Evolutionary conservation across 2,113 vertebrate genomes (phyloP).

Genomic region (Oostethus manadensis): DNA sequence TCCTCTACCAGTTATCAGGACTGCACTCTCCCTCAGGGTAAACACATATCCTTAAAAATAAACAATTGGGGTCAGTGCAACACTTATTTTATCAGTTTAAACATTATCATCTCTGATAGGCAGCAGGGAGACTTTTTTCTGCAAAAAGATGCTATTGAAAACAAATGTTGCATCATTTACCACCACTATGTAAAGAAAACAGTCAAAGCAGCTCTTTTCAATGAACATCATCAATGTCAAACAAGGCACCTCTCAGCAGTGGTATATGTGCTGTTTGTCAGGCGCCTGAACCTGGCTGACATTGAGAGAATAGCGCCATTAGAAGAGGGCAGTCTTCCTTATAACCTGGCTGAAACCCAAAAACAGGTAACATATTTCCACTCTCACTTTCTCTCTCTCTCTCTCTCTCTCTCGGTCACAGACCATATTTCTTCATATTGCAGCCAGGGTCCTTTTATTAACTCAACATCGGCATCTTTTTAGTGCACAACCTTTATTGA

Average conservation of each 20-base stretch:
- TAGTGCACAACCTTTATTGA: no score
- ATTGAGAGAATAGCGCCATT: conserved; percentile 94
- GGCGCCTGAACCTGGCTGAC: conserved; percentile 88
- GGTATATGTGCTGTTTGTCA: conserved; percentile 35
- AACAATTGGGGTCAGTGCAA: neutral
- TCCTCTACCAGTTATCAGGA: conserved; percentile 89
- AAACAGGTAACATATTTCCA: conserved; percentile 76
- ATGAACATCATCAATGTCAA: neutral
- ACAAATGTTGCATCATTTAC: neutral
- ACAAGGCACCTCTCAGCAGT: neutral
- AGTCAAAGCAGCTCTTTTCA: neutral
- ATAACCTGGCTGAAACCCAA: conserved; percentile 88
- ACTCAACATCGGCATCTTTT: no score
- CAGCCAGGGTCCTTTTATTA: neutral
- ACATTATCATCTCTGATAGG: neutral
- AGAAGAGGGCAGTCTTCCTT: conserved; percentile 88
- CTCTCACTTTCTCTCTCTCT: neutral
- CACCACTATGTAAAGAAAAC: neutral
- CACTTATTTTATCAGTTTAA: conserved; percentile 3
- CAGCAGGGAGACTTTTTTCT: neutral
- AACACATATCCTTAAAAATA: conserved; percentile 25
- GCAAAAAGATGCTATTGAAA: neutral
- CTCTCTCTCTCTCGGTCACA: neutral
- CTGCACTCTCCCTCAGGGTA: conserved; percentile 95
- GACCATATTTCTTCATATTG: neutral